phyloP scores from a whole-genome alignment of 2,797 vertebrate genomes.

The Cichlasoma orientale region DNA sequence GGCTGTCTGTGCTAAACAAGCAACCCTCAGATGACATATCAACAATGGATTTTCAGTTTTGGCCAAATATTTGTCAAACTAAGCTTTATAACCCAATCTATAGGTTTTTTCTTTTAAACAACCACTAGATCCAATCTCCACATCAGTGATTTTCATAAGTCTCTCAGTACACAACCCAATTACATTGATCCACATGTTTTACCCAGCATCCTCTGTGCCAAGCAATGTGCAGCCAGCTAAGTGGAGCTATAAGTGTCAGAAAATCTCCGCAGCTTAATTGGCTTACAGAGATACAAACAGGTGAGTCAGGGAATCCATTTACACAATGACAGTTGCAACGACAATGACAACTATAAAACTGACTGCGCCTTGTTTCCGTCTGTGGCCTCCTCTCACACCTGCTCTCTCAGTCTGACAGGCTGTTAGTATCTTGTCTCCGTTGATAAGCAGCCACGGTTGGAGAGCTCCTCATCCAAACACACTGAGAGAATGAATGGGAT shows the following conservation, averaged over 20 bases:
- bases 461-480: not conserved
- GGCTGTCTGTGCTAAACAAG: not conserved
- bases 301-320: conserved; percentile 78
- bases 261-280: conserved; percentile 75
- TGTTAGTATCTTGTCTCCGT: conserved; percentile 3
- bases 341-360: conserved; percentile 42
- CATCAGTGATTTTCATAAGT: not conserved
- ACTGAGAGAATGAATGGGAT: not conserved
- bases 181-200: conserved; percentile 37
- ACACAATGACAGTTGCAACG: conserved; percentile 65
- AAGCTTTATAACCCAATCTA: not conserved
- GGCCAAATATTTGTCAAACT: not conserved
- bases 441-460: not conserved
- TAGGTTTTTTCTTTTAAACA: no score
- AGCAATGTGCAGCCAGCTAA: conserved; percentile 49
- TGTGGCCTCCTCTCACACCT: conserved; percentile 14
- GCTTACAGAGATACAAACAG: conserved; percentile 76
- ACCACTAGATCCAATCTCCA: not conserved
- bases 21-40: not conserved
- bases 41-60: not conserved
- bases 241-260: conserved; percentile 67
- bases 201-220: conserved; percentile 40
- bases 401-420: conserved; percentile 1
- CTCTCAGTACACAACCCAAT: conserved; percentile 5
- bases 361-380: not conserved